Base-by-base conservation (phyloP, 2,888 invertebrate species). In the Cordylochernes scorpioides region DNA sequence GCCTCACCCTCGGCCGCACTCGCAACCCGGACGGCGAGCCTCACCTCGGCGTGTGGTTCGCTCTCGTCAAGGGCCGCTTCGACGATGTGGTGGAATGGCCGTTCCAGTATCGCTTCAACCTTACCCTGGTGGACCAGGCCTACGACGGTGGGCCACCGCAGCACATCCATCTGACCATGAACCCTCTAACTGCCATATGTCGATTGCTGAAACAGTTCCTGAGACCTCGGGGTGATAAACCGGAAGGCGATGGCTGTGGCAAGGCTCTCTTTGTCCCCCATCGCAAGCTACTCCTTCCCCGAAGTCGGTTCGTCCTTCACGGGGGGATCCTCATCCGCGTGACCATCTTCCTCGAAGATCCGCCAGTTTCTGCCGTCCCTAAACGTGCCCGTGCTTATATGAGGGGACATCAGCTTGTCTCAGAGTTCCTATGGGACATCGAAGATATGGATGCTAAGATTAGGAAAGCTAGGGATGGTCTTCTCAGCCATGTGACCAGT, bases 351-450 rank as follows among this genome's bases (percentile, higher is more conserved):
- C 25, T 43, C 4, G 30, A 32, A 18, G 38, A 34, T 12, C 32
- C 27, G 16, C 29, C 30, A 2, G 16, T 14, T 3, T 19, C 22
- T 13, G 14, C 22, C 14, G 28, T 16, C 5, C 34, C 36, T 6
- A 33, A 30, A 19, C 28, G 27, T 25, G 39, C 41, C 1, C 22
- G 29, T 3, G 32, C 36, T 7, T 31, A 30, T 10, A 41, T 42
- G 34, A 31, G 33, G 16, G 40, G 40, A 15, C 42, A 44, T 22
- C 38, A 43, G n/a, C 15, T 44, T n/a, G 40, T 44, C 7, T 40
- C 43, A 5, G 41, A 44, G 24, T 43, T 34, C 25, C 31, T 39
- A 7, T 44, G 44, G 44, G 17, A 32, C 14, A 27, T 40, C 5
- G 28, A 31, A 24, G 33, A 39, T 16, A 30, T 40, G 17, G 37